phyloP scores from a whole-genome alignment of 2,113 vertebrate species.

The Callospermophilus lateralis region DNA sequence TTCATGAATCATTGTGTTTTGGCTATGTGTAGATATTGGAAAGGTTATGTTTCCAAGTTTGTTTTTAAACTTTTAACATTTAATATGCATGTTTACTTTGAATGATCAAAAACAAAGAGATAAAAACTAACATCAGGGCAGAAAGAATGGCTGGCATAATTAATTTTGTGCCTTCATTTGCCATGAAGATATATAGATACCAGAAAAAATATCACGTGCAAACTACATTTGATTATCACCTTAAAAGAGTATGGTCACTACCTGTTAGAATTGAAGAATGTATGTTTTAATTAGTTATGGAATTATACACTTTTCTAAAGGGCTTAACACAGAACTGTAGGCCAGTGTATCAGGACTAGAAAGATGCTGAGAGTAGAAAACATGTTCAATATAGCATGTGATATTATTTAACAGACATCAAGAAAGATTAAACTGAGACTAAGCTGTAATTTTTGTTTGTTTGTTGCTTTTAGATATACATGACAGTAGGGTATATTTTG shows the following conservation, averaged over 20 bases:
- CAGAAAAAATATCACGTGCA: not conserved
- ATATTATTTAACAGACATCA: not conserved
- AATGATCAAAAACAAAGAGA: not conserved
- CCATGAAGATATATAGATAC: not conserved
- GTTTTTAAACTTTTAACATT: not conserved
- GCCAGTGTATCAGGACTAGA: not conserved
- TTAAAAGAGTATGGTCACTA: not conserved
- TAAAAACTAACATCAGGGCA: not conserved
- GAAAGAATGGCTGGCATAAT: not conserved
- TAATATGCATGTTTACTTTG: not conserved
- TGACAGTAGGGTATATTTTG: too few relatives aligned
- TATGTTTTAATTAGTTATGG: not conserved
- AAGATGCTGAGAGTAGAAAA: not conserved
- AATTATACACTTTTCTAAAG: not conserved
- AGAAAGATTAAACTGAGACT: not conserved
- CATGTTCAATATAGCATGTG: not conserved
- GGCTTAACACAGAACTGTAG: not conserved
- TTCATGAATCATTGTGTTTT: fast-evolving
- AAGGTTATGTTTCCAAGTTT: not conserved
- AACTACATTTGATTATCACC: not conserved
- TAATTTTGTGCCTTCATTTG: not conserved
- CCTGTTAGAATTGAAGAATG: not conserved
- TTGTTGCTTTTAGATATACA: too few relatives aligned
- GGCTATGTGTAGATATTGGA: fast-evolving
- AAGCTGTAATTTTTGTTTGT: not conserved